Conservation (phyloP, 2,888 invertebrate genomes). For the Sisyra terminalis region DNA sequence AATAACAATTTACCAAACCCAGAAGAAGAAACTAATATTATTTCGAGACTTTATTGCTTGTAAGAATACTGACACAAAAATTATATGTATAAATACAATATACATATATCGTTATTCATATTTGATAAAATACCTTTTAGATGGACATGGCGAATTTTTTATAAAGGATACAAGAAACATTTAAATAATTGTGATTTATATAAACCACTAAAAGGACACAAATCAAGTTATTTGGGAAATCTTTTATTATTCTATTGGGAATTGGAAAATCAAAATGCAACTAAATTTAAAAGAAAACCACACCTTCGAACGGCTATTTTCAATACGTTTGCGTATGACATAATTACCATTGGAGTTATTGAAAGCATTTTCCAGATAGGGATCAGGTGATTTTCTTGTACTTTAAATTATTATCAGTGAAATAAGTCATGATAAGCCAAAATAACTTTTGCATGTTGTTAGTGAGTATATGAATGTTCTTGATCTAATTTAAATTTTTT, state of each 20-base stretch:
- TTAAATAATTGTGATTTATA: constrained; percentile 31
- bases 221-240: constrained; percentile 26
- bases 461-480: no score
- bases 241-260: constrained; percentile 23
- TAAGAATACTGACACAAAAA: no score
- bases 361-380: constrained; percentile 17
- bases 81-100: no score
- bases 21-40: no score
- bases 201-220: constrained; percentile 26
- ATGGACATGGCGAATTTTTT: constrained; percentile 31
- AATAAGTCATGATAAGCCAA: no score
- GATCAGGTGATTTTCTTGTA: constrained; percentile 15
- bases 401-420: not conserved
- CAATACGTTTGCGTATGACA: constrained; percentile 18
- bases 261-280: constrained; percentile 13
- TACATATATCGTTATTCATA: no score
- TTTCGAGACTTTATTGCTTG: no score
- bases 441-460: no score
- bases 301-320: constrained; percentile 18
- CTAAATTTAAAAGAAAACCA: constrained; percentile 9
- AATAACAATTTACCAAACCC: no score
- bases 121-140: constrained; percentile 22
- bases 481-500: no score
- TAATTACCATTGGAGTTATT: constrained; percentile 16
- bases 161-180: constrained; percentile 27